Base-by-base conservation (phyloP, 2,888 invertebrate genomes). In the Synergus itoensis region DNA sequence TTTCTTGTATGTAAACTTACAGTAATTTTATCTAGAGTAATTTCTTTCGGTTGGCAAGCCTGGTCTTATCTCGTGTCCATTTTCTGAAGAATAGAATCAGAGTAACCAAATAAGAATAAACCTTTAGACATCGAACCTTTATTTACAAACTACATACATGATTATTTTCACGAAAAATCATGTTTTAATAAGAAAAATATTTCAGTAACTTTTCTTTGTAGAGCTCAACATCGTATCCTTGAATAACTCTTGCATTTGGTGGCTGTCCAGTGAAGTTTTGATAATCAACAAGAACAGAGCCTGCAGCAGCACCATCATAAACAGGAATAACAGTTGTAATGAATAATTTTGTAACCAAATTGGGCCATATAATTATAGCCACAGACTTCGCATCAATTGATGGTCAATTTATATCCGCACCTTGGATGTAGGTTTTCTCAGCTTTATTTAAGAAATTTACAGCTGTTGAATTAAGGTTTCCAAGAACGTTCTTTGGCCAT, bases 401-500 rank as follows among this genome's bases (percentile, higher is more conserved):
- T 0, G 0, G 5, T 90, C 91, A 91, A 1, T 16, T 7, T 7
- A 7, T 5, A 4, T 18, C 4, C 41, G 28, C 1, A 0, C 62
- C 85, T 28, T 86, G 78, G 45, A 87, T n/a, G 81, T 14, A 48
- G 21, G 60, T 7, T 3, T 18, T 1, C 82, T 95, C 95, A 0
- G 93, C 93, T 81, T 91, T 88, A 84, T 94, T 94, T 60, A 95
- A 85, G 62, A 95, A 91, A 12, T 92, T 85, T 1, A 94, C 90
- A 11, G 90, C 89, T 41, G 92, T 89, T 4, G 92, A 92, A 5
- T 91, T 83, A 11, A 92, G 84, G 0, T 85, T 86, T 0, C 93
- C 94, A 9, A 95, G 90, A 0, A 90, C 90, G 12, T 93, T 87
- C 1, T 89, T 86, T 4, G 94, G 92, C 94, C 95, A 95, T 36